Base-by-base conservation (phyloP, 2,113 vertebrate species). In the Mohoua ochrocephala region DNA sequence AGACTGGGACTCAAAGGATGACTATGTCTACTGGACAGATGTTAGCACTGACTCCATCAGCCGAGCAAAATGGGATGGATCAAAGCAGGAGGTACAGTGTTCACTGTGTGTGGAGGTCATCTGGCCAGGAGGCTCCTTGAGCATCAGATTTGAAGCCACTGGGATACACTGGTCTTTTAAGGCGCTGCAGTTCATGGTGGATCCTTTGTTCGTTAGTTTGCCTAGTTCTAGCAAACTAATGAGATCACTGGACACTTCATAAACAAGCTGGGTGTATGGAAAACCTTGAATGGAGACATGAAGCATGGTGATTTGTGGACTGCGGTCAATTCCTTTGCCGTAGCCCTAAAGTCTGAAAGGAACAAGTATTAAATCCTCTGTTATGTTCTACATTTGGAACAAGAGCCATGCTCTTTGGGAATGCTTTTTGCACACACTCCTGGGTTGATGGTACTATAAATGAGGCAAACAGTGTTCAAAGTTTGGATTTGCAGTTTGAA, bases 21-120 rank as follows among this genome's bases (percentile, higher is more conserved):
- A 99, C 93, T 99, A 98, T 92, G 99, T 99, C 95, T 99, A 99
- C 98, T 99, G 99, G 99, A 99, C 99, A 7, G 99, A 99, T 33
- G 99, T 99, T 97, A 99, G 99, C 97, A 99, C 99, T 2, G 99
- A 99, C 97, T 99, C 99, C 95, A 99, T 99, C 98, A 99, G 99
- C 98, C 98, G 99, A 96, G 99, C 99, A 31, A 98, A 99, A 97
- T 99, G 99, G 99, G 99, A 99, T 92, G 99, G 99, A 97, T 98
- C 98, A 9, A 98, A 98, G 79, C 99, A 99, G 97, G 99, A 99
- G 99, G 99, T 99, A 98, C 97, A 93, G 80, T 53, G 23, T 65
- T 85, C 57, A n/a, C 22, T 54, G 1, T 8, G 10, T 65, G 45
- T 49, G 56, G 76, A 67, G 64, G n/a, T 91, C 37, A 6, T 7